A percentile compares a stretch with the other conserved stretches of the same genome.
phyloP scores from a whole-genome alignment of 2,797 vertebrate genomes.

The Lepus oiostolus region DNA sequence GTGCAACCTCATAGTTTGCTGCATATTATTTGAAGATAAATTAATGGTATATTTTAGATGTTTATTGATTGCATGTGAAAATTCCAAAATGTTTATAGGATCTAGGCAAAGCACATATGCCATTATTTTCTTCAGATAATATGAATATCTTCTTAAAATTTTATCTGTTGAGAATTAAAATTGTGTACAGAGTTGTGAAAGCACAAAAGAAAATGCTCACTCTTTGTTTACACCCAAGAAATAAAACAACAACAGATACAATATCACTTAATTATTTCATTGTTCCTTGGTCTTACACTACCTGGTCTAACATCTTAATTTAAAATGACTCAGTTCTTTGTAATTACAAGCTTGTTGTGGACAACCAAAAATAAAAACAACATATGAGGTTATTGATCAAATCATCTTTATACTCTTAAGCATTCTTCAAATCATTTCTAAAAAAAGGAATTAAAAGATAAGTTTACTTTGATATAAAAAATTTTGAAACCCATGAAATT shows the following conservation, averaged over 20 bases:
- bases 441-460: no score
- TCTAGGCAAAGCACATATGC: background rate
- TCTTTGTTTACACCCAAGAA: background rate
- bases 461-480: no score
- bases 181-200: background rate
- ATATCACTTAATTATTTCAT: background rate
- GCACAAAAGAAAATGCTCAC: background rate
- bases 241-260: background rate
- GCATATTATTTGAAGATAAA: background rate
- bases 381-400: background rate
- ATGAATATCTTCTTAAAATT: background rate
- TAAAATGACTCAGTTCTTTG: background rate
- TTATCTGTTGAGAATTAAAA: background rate
- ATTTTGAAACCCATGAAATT: no score
- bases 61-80: background rate
- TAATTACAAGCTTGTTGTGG: background rate
- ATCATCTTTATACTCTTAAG: background rate
- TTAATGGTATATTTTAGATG: background rate
- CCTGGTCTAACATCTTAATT: background rate
- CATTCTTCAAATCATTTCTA: no score
- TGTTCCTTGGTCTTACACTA: background rate
- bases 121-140: background rate
- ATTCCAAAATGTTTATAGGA: background rate
- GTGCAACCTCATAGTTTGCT: background rate
- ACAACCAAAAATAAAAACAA: constrained; percentile 17